Percentiles rank a stretch among this genome's conserved stretches.
Evolutionary conservation across 2,797 vertebrate species (phyloP).

Genomic region (Mallotus villosus): DNA sequence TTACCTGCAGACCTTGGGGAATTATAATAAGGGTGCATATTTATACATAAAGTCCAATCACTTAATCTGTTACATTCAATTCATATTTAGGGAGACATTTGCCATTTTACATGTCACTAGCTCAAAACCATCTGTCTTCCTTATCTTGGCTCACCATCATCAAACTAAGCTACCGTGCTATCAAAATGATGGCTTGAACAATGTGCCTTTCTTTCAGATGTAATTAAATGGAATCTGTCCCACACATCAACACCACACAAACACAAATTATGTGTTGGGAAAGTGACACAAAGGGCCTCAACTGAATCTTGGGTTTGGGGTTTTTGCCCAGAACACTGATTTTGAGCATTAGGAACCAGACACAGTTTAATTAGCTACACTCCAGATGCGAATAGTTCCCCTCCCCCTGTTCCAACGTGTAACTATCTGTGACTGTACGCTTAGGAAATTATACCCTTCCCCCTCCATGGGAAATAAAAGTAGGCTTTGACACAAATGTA

Average conservation of each 20-base stretch:
- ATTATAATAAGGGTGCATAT: neutral
- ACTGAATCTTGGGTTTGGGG: neutral
- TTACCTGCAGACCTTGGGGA: neutral
- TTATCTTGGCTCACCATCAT: neutral
- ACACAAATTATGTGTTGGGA: neutral
- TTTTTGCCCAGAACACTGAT: slow-evolving; percentile 29
- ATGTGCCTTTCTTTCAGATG: neutral
- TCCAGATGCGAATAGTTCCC: slow-evolving; percentile 70
- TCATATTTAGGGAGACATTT: neutral
- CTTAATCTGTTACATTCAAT: neutral
- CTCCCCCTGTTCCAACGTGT: slow-evolving; percentile 64
- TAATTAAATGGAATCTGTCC: neutral
- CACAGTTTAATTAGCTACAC: slow-evolving; percentile 64
- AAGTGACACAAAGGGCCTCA: neutral
- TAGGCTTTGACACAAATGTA: slow-evolving; percentile 68
- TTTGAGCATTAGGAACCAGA: slow-evolving; percentile 41
- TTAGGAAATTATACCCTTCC: slow-evolving; percentile 69
- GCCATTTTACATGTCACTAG: neutral
- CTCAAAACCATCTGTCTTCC: too few species aligned
- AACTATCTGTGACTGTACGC: slow-evolving; percentile 67
- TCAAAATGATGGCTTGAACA: neutral
- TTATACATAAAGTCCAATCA: neutral
- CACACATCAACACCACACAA: neutral
- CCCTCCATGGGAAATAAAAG: slow-evolving; percentile 69
- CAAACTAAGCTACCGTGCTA: neutral